Evolutionary conservation across 2,888 invertebrate species (phyloP).

Genomic region (Adelognathus sp.): DNA sequence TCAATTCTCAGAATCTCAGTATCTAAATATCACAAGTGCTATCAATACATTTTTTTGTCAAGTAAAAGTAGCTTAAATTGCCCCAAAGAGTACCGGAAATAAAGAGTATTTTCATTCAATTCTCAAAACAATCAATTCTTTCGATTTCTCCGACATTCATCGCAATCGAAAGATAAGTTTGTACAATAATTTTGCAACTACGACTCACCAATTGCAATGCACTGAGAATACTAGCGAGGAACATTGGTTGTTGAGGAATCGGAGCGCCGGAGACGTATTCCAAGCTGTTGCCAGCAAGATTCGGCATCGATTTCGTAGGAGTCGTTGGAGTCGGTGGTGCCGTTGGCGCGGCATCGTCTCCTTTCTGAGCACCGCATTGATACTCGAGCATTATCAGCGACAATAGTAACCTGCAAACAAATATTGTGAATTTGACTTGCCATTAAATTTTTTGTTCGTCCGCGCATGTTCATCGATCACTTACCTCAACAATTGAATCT

Average conservation of each 20-base stretch:
- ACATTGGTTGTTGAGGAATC: slow-evolving; percentile 92
- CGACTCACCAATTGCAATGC: slow-evolving; percentile 85
- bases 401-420: slow-evolving; percentile 83
- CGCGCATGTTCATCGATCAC: slow-evolving; percentile 1
- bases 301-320: slow-evolving; percentile 72
- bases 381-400: slow-evolving; percentile 90
- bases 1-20: too few relatives aligned
- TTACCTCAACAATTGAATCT: slow-evolving; percentile 85
- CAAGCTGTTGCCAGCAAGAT: slow-evolving; percentile 78
- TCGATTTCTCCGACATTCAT: too few relatives aligned
- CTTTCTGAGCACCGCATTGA: slow-evolving; percentile 84
- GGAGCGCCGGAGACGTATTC: slow-evolving; percentile 86
- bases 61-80: too few relatives aligned
- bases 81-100: too few relatives aligned
- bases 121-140: too few relatives aligned
- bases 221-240: slow-evolving; percentile 89
- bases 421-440: not conserved
- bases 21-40: too few relatives aligned
- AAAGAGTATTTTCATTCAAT: too few relatives aligned
- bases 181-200: not conserved
- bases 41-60: too few relatives aligned
- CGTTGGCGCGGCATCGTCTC: slow-evolving; percentile 77
- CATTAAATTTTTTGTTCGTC: not conserved
- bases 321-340: slow-evolving; percentile 68
- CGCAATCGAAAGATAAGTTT: too few relatives aligned